These are phyloP conservation scores for Oscheius sp. DNA, from an alignment of 2,888 invertebrate species.

Conservation along the genomic window DNA sequence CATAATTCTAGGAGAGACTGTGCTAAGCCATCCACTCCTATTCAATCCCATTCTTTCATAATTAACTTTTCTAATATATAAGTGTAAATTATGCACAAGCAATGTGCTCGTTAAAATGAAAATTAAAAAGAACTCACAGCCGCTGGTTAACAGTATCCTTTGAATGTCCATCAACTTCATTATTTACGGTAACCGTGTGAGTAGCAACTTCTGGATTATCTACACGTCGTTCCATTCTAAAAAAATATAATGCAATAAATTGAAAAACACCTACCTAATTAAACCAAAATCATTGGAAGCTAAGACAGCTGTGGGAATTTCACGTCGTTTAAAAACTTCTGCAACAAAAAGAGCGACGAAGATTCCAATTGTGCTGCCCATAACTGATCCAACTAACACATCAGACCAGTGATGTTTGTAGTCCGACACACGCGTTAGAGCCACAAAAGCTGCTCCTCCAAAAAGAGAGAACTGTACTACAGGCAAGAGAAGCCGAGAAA, in stretches of 20 bases:
- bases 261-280: conserved; percentile 44
- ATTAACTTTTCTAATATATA: neutral
- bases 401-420: conserved; percentile 97
- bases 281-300: conserved; percentile 54
- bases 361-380: conserved; percentile 74
- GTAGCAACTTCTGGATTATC: conserved; percentile 34
- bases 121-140: conserved; percentile 47
- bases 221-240: conserved; percentile 48
- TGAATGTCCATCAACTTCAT: conserved; percentile 43
- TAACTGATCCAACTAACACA: conserved; percentile 83
- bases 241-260: conserved; percentile 7
- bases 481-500: conserved; percentile 83
- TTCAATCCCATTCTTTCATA: neutral
- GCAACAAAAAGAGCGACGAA: conserved; percentile 68
- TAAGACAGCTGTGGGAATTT: conserved; percentile 57
- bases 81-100: neutral
- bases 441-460: conserved; percentile 73
- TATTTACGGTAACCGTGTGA: conserved; percentile 40
- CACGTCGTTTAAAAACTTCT: conserved; percentile 70
- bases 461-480: conserved; percentile 86
- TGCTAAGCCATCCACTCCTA: conserved; percentile 6
- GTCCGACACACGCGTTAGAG: conserved; percentile 61
- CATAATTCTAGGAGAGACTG: neutral
- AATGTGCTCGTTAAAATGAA: neutral
- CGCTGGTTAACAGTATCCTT: conserved; percentile 53